Evolutionary conservation across 2,888 invertebrate species (phyloP), one percentile per base, ranked within the genome.

Genomic region (Diplazon laetatorius): DNA sequence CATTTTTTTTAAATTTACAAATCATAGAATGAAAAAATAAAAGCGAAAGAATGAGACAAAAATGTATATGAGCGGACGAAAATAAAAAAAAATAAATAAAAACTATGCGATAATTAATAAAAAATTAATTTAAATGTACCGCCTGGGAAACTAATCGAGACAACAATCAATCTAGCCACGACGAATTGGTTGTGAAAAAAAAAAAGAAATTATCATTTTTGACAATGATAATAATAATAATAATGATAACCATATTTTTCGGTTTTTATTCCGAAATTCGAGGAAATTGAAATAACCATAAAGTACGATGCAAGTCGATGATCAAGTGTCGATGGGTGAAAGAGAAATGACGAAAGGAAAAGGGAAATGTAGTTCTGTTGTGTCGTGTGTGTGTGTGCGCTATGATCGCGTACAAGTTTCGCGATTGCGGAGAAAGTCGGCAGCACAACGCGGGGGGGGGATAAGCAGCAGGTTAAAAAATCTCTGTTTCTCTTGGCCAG

Each of bases 361-460:
- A 73, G 68, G 60, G 74, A 74, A 70, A 74, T 70, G 74, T 65
- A 74, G 74, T 70, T 74, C 69, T 63, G 62, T 65, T 25, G 46
- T 39, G 63, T 63, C 69, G 44, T 35, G 57, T 8, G 76, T 66
- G 46, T 75, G 52, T 55, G 30, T 42, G 44, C 8, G 16, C 6
- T 42, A 39, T 37, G n/a, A n/a, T n/a, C n/a, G n/a, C n/a, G n/a
- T n/a, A n/a, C n/a, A n/a, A 57, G 78, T 71, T 62, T 79, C 62
- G 78, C 71, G 78, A 75, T 75, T 62, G 71, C 66, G 78, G 78
- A 79, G 78, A 79, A 79, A 78, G 78, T 75, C 52, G 30, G 59
- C n/a, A 48, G n/a, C n/a, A 48, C 65, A 48, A 60, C 66, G 63
- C 35, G 63, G 37, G 63, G 57, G 57, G 50, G 75, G n/a, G n/a